Base-by-base conservation (phyloP, 2,888 invertebrate genomes). In the Mycalesis mineus region DNA sequence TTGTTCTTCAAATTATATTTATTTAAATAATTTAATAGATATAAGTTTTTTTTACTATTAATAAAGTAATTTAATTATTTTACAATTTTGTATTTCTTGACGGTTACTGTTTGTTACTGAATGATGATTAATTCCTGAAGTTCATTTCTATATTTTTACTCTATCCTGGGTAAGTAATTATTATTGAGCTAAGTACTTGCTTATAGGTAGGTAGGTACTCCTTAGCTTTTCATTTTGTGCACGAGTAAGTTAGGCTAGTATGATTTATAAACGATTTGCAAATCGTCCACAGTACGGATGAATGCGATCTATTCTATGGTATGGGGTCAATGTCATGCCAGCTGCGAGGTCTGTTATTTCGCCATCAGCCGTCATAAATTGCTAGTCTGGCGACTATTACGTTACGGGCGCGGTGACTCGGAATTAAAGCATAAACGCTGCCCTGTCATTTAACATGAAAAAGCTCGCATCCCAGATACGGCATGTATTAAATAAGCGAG, bases 401-500 rank as follows among this genome's bases (percentile, higher is more conserved):
- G 69, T 73, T 71, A 74, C 68, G 69, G 64, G 68, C 70, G 65
- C 73, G 70, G 70, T 74, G 76, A 74, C 73, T 77, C 71, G 64
- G 68, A 72, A 72, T 74, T 75, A 75, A 70, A 68, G 69, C 71
- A 70, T 75, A 77, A 81, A 82, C 80, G 73, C 68, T 77, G 75
- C 74, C 75, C 80, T 81, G 81, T 82, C 84, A 86, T 87, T 85
- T 87, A 86, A 82, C 75, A 80, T 74, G 77, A 84, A 86, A 84
- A 83, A 84, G 81, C 84, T 85, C 80, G 78, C 79, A 84, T 88
- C 83, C 83, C 80, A 81, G 84, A 86, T 84, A 83, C 78, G 77
- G 77, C 74, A 82, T 80, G 82, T 84, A 84, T 88, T 86, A 88
- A 88, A 88, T 88, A 88, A 88, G 84, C 82, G 86, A 82, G 78